phyloP scores from a whole-genome alignment of 2,797 vertebrate species.

The Cacajao melanocephalus region DNA sequence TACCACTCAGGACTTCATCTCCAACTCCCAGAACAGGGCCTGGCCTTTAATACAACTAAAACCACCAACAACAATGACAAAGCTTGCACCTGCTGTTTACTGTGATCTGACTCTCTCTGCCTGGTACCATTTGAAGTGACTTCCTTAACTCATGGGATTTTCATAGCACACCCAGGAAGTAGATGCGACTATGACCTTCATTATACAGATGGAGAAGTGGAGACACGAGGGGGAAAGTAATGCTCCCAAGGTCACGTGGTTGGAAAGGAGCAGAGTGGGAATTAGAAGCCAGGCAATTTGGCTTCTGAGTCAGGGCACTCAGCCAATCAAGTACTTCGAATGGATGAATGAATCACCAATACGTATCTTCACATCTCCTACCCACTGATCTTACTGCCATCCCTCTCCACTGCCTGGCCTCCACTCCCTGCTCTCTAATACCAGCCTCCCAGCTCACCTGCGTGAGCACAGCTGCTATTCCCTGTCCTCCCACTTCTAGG shows the following conservation, averaged over 20 bases:
- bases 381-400: not conserved
- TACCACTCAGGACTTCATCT: not conserved
- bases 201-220: not conserved
- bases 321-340: not conserved
- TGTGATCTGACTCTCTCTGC: not conserved
- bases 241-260: not conserved
- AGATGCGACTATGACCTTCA: not conserved
- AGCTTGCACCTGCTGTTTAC: not conserved
- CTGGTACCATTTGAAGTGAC: not conserved
- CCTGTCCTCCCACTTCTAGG: not conserved
- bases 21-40: not conserved
- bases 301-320: not conserved
- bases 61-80: not conserved
- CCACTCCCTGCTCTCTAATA: not conserved
- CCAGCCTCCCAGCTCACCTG: not conserved
- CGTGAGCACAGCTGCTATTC: not conserved
- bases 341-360: not conserved
- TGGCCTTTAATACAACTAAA: not conserved
- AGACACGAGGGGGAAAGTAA: not conserved
- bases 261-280: not conserved
- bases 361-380: not conserved
- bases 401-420: not conserved
- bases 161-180: not conserved
- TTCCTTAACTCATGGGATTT: not conserved
- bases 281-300: not conserved